phyloP scores from a whole-genome alignment of 2,113 vertebrate species.

The Campylorhamphus procurvoides region DNA sequence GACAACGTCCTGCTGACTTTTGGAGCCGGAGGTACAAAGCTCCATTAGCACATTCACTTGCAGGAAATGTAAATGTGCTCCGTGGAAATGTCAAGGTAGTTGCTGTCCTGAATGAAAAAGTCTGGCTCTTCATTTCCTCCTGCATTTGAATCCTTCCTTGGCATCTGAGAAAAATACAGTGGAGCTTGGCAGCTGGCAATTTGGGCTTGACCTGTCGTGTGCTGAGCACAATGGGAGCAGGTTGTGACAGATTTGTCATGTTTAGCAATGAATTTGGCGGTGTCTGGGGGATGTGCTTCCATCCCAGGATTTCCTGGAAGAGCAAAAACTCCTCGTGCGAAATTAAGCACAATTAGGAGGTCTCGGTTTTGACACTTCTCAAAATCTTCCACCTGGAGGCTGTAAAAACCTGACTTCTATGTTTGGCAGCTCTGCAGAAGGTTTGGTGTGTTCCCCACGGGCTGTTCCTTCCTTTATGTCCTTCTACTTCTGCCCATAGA shows the following conservation, averaged over 20 bases:
- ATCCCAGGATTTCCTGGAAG: neutral
- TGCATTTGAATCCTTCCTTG: neutral
- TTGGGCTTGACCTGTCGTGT: constrained; percentile 1
- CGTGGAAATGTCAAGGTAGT: neutral
- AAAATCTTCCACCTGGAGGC: neutral
- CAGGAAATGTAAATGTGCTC: neutral
- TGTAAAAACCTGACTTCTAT: neutral
- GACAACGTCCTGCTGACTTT: neutral
- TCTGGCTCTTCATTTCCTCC: neutral
- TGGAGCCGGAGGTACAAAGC: neutral
- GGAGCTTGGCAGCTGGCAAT: neutral
- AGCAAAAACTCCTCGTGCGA: neutral
- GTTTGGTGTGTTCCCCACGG: neutral
- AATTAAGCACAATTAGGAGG: neutral
- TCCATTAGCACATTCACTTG: neutral
- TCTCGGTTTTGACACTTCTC: neutral
- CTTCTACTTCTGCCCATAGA: neutral
- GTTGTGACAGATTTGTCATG: neutral
- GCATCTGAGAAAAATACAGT: neutral
- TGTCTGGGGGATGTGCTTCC: neutral
- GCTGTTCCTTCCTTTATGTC: neutral
- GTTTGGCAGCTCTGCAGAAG: neutral
- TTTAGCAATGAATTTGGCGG: neutral
- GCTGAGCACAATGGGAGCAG: neutral
- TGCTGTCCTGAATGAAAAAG: neutral